Percentiles rank a stretch among this genome's conserved stretches.
Conservation (phyloP, 1,140 invertebrate genomes). For the Gryllus bimaculatus region DNA sequence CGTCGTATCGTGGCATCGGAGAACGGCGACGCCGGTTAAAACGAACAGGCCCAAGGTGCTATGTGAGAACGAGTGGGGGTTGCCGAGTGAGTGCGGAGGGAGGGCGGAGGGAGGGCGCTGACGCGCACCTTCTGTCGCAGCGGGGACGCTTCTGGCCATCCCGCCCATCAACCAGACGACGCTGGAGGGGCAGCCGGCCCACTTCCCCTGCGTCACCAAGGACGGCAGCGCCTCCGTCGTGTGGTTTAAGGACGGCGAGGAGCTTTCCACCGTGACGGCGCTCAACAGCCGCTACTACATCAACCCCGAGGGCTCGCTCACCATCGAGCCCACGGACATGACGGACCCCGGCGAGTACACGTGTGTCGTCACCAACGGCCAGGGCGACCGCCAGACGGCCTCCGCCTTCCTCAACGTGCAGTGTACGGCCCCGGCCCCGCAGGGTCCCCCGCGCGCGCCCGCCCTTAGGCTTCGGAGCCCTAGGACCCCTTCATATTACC, state of each 20-base stretch:
- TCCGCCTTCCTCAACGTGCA: constrained; percentile 87
- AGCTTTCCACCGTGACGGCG: constrained; percentile 50
- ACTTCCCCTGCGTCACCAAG: constrained; percentile 72
- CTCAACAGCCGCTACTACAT: constrained; percentile 50
- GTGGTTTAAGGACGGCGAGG: constrained; percentile 60
- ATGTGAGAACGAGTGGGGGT: too few relatives aligned
- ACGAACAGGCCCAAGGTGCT: too few relatives aligned
- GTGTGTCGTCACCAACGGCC: constrained; percentile 72
- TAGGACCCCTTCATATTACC: too few relatives aligned
- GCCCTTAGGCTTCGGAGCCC: too few relatives aligned
- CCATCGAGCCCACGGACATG: constrained; percentile 62
- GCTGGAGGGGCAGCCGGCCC: constrained; percentile 70
- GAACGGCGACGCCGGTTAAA: too few relatives aligned
- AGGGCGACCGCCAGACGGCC: constrained; percentile 72
- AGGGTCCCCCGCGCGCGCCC: too few relatives aligned
- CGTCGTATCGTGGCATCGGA: too few relatives aligned
- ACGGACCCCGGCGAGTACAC: constrained; percentile 81
- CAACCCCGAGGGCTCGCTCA: constrained; percentile 59
- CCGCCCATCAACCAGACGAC: constrained; percentile 83
- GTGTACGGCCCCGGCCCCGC: constrained; percentile 51
- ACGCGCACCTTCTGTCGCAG: constrained; percentile 37
- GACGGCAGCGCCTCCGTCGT: constrained; percentile 48
- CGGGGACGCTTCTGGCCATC: constrained; percentile 69
- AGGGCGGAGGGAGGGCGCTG: not conserved
- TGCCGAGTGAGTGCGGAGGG: too few relatives aligned